phyloP scores from a whole-genome alignment of 2,113 vertebrate species.

The Cyanocitta stelleri region DNA sequence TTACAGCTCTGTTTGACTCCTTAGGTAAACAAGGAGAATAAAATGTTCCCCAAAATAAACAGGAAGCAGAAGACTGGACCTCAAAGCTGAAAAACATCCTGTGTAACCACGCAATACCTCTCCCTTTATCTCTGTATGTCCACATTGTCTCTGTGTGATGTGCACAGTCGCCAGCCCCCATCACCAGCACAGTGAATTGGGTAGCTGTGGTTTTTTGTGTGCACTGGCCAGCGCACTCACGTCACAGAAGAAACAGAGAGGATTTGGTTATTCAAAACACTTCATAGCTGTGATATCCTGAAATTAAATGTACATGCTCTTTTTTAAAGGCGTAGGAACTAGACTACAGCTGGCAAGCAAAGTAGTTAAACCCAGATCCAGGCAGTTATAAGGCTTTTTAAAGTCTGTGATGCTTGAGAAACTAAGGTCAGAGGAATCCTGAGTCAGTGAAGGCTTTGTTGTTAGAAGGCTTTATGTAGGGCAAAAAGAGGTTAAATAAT shows the following conservation, averaged over 20 bases:
- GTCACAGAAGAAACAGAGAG: neutral
- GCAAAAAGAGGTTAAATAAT: neutral
- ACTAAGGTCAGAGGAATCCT: neutral
- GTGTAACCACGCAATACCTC: neutral
- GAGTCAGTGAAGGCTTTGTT: neutral
- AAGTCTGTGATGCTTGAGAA: neutral
- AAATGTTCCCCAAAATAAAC: neutral
- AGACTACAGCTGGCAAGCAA: neutral
- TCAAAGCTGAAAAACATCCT: neutral
- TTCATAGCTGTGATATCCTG: neutral
- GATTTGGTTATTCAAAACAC: neutral
- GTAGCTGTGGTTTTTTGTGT: neutral
- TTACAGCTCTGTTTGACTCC: neutral
- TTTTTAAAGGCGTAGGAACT: neutral
- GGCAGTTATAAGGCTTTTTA: neutral
- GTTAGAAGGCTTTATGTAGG: neutral
- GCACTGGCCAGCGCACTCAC: neutral
- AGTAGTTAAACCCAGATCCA: neutral
- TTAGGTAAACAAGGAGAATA: neutral
- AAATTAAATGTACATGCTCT: neutral
- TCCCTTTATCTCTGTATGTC: neutral
- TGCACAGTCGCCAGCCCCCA: rapidly evolving
- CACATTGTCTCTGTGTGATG: neutral
- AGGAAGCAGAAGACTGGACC: neutral
- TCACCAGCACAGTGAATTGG: neutral